These are phyloP conservation scores for Echinometra lucunter DNA, from an alignment of 53 echinoderm and acorn worm genomes.

Conservation along the genomic window DNA sequence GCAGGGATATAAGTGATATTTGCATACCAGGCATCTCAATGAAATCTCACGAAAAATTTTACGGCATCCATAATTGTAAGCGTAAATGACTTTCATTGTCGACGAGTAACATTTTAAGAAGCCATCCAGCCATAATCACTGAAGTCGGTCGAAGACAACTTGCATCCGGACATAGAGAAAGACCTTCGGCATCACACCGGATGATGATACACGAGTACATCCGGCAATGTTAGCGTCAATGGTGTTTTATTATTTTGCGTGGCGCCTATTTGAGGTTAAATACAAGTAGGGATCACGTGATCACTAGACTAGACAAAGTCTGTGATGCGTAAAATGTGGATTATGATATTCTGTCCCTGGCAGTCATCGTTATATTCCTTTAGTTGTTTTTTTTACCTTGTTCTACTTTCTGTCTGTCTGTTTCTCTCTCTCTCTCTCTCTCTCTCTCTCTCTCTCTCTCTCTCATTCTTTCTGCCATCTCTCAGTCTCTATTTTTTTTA, in stretches of 20 bases:
- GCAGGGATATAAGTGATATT: too few species aligned
- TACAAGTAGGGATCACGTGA: background rate
- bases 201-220: constrained; percentile 20
- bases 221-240: background rate
- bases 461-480: too few species aligned
- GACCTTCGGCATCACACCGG: constrained; percentile 44
- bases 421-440: background rate
- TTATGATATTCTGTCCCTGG: background rate
- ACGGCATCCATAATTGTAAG: background rate
- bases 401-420: background rate
- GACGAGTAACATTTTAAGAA: background rate
- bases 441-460: background rate
- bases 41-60: too few species aligned
- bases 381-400: too few species aligned
- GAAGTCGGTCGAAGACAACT: constrained; percentile 9
- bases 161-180: constrained; percentile 1
- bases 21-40: too few species aligned
- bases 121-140: background rate
- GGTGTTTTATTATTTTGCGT: background rate
- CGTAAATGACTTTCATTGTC: background rate
- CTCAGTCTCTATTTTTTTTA: too few species aligned
- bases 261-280: background rate
- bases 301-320: background rate
- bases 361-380: background rate
- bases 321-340: background rate